Base-by-base conservation (phyloP, 2,113 vertebrate species). In the Ceratotherium simum region DNA sequence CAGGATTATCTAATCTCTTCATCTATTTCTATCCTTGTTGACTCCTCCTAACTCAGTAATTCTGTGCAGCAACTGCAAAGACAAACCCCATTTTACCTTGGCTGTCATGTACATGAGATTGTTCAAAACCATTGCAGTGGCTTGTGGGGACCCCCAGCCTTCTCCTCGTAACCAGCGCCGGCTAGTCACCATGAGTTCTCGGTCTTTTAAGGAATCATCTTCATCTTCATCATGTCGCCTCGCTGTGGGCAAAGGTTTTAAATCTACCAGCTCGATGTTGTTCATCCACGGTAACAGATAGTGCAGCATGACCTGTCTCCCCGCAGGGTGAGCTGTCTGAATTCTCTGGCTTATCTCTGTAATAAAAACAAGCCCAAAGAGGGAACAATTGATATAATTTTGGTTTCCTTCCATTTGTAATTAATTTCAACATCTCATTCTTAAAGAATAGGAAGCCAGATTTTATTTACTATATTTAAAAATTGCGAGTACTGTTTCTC, bases 61-160 rank as follows among this genome's bases (percentile, higher is more conserved):
- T 80, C 29, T 83, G 25, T 33, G 31, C 36, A 46, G 92, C 42
- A 83, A 46, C 4, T 4, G 20, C n/a, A 18, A 56, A 36, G 0
- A 58, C 42, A 92, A 60, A 62, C 46, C 12, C 25, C 33, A 70
- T 2, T 67, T 98, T 98, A 99, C 99, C 99, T 99, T 99, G 33
- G 99, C 99, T 3, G 99, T 99, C 99, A 99, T 99, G 97, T 99
- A 99, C 99, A 99, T 99, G 70, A 99, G 99, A 96, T 99, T 99
- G 98, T 99, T 99, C 94, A 99, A 98, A 98, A 99, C 99, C 99
- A 99, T 99, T 72, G 99, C 99, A 36, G 99, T 99, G 87, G 99
- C 99, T 69, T 99, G 99, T 1, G 99, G 99, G 5, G 99, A 99
- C 7, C 99, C 99, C 99, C 99, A 99, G 95, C 99, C 99, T 97